Evolutionary conservation across 2,113 vertebrate species (phyloP).

Genomic region (Poicephalus meyeri): DNA sequence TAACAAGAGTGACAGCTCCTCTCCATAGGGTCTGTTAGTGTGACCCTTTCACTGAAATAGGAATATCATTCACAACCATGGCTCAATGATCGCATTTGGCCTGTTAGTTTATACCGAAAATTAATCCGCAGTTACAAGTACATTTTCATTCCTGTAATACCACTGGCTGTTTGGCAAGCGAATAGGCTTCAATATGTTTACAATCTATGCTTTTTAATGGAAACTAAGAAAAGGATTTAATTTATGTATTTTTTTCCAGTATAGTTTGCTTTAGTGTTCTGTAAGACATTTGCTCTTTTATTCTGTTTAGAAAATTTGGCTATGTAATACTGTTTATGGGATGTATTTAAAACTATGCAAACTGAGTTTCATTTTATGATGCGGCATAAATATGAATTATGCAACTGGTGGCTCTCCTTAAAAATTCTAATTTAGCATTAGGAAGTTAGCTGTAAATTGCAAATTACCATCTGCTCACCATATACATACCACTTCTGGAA

Average conservation of each 20-base stretch:
- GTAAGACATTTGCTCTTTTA: background rate
- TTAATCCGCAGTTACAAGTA: background rate
- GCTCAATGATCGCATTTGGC: background rate
- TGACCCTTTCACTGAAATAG: background rate
- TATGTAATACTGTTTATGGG: background rate
- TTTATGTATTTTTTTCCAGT: background rate
- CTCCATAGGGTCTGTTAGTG: background rate
- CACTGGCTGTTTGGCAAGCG: background rate
- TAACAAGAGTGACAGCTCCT: background rate
- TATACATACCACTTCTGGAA: slow-evolving; percentile 16
- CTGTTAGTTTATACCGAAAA: background rate
- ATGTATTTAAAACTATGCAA: slow-evolving; percentile 16
- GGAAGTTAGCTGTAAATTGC: slow-evolving; percentile 40
- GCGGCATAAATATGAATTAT: slow-evolving; percentile 47
- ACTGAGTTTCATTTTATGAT: slow-evolving; percentile 18
- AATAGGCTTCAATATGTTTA: background rate
- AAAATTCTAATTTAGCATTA: slow-evolving; percentile 51
- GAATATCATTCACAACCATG: background rate
- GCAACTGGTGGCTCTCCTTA: slow-evolving; percentile 5
- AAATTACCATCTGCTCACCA: slow-evolving; percentile 46
- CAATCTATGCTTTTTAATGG: background rate
- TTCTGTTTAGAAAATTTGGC: slow-evolving; percentile 1
- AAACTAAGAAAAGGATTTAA: background rate
- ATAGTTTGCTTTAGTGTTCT: background rate
- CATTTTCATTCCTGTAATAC: background rate